Percentiles rank a stretch among this genome's conserved stretches.
These are phyloP conservation scores for Motacilla alba DNA, from an alignment of 2,113 vertebrate species.

Conservation along the genomic window DNA sequence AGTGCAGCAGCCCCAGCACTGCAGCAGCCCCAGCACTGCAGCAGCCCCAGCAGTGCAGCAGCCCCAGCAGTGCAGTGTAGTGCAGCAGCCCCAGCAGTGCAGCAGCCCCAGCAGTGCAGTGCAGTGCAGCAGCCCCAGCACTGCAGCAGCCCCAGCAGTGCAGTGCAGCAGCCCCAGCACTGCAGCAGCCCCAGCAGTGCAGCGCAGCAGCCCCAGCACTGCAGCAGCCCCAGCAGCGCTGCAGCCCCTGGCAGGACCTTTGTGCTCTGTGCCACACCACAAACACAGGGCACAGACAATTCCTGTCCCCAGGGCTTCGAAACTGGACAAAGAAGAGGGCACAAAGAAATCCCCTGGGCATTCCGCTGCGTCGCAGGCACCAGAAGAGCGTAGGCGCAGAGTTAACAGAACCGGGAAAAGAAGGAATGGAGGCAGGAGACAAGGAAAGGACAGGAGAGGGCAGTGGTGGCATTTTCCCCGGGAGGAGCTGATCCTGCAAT, in stretches of 20 bases:
- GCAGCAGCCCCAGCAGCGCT: too few relatives aligned
- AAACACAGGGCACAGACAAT: neutral
- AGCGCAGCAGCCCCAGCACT: too few relatives aligned
- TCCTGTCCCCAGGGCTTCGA: neutral
- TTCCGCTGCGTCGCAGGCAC: neutral
- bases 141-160: too few relatives aligned
- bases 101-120: too few relatives aligned
- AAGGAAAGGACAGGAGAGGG: conserved; percentile 57
- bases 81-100: too few relatives aligned
- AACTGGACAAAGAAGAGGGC: neutral
- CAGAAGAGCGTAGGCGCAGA: neutral
- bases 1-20: too few relatives aligned
- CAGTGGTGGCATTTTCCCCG: conserved; percentile 56
- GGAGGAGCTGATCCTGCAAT: neutral
- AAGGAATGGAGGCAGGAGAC: neutral
- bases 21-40: too few relatives aligned
- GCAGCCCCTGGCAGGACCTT: neutral
- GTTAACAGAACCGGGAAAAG: neutral
- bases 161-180: too few relatives aligned
- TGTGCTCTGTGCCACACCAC: neutral
- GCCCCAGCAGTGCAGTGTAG: too few relatives aligned
- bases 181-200: too few relatives aligned
- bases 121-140: too few relatives aligned
- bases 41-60: too few relatives aligned
- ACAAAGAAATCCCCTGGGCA: neutral